Percentiles rank a stretch among this genome's conserved stretches.
phyloP scores from a whole-genome alignment of 1,140 invertebrate genomes.

The Penaeus japonicus region DNA sequence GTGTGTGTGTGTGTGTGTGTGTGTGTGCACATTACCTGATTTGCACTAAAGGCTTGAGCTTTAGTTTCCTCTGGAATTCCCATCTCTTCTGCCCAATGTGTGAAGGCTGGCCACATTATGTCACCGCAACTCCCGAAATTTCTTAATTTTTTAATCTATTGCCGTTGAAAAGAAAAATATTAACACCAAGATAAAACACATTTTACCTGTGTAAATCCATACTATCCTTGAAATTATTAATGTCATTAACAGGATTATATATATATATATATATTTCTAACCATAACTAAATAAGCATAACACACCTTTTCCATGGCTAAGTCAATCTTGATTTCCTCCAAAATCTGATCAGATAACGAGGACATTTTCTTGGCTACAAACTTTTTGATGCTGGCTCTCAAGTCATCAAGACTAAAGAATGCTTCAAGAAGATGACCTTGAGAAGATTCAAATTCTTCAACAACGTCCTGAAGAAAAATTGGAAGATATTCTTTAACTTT shows the following conservation, averaged over 20 bases:
- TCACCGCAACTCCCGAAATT: constrained; percentile 26
- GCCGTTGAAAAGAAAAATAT: neutral
- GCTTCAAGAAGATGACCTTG: neutral
- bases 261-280: neutral
- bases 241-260: neutral
- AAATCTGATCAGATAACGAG: neutral
- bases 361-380: neutral
- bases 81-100: constrained; percentile 25
- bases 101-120: neutral
- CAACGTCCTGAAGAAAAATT: neutral
- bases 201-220: too few relatives aligned
- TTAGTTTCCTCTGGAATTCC: neutral
- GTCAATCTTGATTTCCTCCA: neutral
- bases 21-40: constrained; percentile 20
- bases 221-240: too few relatives aligned
- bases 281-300: neutral
- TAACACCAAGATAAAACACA: neutral
- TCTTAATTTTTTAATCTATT: constrained; percentile 10
- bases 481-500: neutral
- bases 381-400: neutral
- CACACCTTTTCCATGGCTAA: constrained; percentile 35
- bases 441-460: neutral
- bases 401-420: constrained; percentile 27
- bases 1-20: too few relatives aligned
- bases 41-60: neutral